Percentiles rank a stretch among this genome's conserved stretches.
These are phyloP conservation scores for Microhierax caerulescens DNA, from an alignment of 2,797 vertebrate species.

Conservation along the genomic window DNA sequence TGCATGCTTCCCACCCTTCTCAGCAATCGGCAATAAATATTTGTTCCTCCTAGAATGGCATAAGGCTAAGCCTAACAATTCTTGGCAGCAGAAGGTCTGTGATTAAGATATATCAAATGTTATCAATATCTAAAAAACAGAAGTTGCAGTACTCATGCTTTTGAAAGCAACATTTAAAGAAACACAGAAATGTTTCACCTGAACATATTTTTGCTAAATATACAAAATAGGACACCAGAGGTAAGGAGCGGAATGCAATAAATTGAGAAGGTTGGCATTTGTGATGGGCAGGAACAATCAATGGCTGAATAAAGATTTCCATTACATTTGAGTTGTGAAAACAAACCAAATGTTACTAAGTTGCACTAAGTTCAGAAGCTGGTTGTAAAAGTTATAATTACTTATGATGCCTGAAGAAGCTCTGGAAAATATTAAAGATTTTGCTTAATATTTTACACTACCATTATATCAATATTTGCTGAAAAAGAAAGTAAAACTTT, in stretches of 20 bases:
- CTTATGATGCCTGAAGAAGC: background rate
- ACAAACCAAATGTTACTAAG: background rate
- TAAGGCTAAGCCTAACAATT: background rate
- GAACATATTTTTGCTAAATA: background rate
- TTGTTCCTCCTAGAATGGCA: background rate
- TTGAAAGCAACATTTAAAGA: background rate
- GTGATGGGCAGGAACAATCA: background rate
- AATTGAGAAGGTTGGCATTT: background rate
- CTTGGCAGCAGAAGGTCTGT: background rate
- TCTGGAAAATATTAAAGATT: background rate
- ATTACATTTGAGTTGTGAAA: background rate
- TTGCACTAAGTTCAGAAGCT: background rate
- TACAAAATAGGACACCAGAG: background rate
- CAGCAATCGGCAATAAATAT: background rate
- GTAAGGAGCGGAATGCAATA: background rate
- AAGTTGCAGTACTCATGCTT: background rate
- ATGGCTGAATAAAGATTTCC: background rate
- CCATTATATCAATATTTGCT: background rate
- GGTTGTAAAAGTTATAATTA: background rate
- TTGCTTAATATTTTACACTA: background rate
- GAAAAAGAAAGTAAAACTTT: background rate
- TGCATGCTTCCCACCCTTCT: rapidly evolving
- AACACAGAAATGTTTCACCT: background rate
- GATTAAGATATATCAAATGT: background rate
- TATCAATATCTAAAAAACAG: background rate